Conservation (phyloP, 2,797 vertebrate species). For the Microctenopoma stevenorrisi region DNA sequence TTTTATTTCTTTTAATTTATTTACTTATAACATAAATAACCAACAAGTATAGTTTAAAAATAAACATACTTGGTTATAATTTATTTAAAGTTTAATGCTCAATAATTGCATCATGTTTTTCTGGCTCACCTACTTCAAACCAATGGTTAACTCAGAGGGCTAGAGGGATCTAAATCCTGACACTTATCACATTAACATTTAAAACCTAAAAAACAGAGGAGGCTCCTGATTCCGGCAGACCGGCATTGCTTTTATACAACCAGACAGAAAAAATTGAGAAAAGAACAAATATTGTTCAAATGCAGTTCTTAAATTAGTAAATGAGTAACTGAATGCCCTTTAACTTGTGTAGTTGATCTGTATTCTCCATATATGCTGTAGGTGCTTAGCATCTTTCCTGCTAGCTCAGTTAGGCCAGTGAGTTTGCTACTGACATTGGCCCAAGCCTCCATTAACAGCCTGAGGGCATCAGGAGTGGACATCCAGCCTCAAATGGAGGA, state of each 20-base stretch:
- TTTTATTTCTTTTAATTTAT: background rate
- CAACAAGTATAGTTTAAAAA: background rate
- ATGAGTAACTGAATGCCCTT: background rate
- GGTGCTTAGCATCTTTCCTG: constrained; percentile 88
- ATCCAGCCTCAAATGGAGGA: constrained; percentile 82
- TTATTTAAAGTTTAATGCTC: background rate
- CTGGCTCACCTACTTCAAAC: background rate
- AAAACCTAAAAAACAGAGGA: background rate
- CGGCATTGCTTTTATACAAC: background rate
- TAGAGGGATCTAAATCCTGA: background rate
- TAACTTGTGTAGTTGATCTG: background rate
- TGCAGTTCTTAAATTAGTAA: background rate
- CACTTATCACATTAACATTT: background rate
- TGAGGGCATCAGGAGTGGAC: constrained; percentile 85
- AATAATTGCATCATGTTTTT: background rate
- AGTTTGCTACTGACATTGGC: constrained; percentile 85
- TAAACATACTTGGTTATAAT: background rate
- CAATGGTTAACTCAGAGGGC: background rate
- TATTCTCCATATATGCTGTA: constrained; percentile 27
- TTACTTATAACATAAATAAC: background rate
- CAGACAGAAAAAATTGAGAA: too few species aligned
- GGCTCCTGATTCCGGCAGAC: too few species aligned
- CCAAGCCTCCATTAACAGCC: constrained; percentile 80
- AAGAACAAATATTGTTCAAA: too few species aligned
- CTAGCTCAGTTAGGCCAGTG: constrained; percentile 85